These are phyloP conservation scores for Melitaea cinxia DNA, from an alignment of 1,140 invertebrate genomes.

Conservation along the genomic window DNA sequence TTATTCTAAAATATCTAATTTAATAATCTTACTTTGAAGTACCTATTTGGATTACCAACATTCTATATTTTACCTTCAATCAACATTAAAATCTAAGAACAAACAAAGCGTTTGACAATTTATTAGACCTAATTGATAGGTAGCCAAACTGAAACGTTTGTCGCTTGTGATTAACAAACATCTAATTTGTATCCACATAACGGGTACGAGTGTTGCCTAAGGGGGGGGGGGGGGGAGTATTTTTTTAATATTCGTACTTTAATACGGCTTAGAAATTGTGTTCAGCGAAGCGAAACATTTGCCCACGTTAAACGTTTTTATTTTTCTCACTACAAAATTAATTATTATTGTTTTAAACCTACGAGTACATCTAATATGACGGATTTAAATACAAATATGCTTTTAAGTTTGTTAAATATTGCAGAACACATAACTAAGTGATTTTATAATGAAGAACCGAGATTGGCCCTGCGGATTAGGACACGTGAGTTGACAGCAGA, in stretches of 20 bases:
- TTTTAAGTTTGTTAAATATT: no score
- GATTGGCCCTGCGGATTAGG: no score
- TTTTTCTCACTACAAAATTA: no score
- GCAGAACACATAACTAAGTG: no score
- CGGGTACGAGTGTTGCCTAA: neutral
- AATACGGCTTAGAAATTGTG: neutral
- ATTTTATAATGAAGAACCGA: no score
- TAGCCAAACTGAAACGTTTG: constrained; percentile 14
- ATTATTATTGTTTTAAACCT: no score
- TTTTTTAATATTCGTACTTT: neutral
- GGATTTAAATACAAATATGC: no score
- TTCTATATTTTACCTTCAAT: neutral
- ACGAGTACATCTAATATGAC: no score
- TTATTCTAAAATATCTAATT: neutral
- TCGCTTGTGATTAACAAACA: constrained; percentile 21
- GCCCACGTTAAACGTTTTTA: no score
- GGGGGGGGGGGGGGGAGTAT: neutral
- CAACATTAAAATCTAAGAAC: neutral
- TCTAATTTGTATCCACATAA: constrained; percentile 12
- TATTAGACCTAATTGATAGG: constrained; percentile 20
- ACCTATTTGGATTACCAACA: neutral
- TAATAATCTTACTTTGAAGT: neutral
- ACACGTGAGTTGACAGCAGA: no score
- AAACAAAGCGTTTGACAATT: constrained; percentile 8
- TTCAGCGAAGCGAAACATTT: no score